Percentiles rank a stretch among this genome's conserved stretches.
phyloP scores from a whole-genome alignment of 2,797 vertebrate species.

The Chrosomus eos region DNA sequence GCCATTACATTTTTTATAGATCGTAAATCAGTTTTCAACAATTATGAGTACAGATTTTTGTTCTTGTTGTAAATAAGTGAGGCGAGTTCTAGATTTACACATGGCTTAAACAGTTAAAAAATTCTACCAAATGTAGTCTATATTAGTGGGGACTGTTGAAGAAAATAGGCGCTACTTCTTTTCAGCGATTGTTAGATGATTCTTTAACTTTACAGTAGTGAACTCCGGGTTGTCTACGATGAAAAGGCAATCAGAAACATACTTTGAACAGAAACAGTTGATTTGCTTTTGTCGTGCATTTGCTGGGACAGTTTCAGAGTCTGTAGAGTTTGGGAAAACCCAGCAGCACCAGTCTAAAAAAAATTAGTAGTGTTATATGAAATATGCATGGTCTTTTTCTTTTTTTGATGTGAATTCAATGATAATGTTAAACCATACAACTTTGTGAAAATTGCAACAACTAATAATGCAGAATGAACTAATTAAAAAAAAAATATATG shows the following conservation, averaged over 20 bases:
- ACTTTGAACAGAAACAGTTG: neutral
- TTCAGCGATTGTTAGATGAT: neutral
- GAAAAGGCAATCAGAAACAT: conserved; percentile 4
- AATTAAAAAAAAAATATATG: neutral
- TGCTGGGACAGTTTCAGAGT: neutral
- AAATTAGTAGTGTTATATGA: conserved; percentile 9
- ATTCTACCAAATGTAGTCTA: neutral
- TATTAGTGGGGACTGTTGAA: conserved; percentile 10
- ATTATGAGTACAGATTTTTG: neutral
- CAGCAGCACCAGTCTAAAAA: conserved; percentile 32
- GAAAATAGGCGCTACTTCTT: neutral
- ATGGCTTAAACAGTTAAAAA: neutral
- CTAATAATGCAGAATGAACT: neutral
- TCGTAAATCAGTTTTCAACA: conserved; percentile 6
- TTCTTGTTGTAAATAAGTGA: neutral
- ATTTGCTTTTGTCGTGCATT: neutral
- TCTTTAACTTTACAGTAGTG: neutral
- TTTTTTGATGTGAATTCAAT: neutral
- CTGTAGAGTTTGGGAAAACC: neutral
- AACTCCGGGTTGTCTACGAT: neutral
- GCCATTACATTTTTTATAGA: conserved; percentile 20
- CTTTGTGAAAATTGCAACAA: neutral
- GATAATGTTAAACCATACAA: neutral
- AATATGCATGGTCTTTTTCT: conserved; percentile 1
- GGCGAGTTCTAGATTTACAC: neutral